Evolutionary conservation across 2,797 vertebrate genomes (phyloP).

Genomic region (Argyrosomus regius): DNA sequence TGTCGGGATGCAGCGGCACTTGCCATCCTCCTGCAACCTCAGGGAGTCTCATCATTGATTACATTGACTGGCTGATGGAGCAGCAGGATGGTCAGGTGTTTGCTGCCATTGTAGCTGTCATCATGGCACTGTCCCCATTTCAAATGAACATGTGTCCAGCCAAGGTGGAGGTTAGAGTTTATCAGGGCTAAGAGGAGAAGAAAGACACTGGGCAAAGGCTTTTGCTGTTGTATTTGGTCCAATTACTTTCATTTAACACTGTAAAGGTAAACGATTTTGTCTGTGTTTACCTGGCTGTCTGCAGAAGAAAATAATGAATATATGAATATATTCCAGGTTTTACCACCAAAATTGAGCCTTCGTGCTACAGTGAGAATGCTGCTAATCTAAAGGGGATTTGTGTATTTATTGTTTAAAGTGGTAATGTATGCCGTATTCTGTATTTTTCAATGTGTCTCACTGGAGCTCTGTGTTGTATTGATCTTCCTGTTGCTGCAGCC

Average conservation of each 20-base stretch:
- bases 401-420: slow-evolving; percentile 42
- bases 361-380: slow-evolving; percentile 38
- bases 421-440: slow-evolving; percentile 41
- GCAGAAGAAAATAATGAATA: slow-evolving; percentile 42
- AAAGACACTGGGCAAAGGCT: slow-evolving; percentile 23
- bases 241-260: slow-evolving; percentile 37
- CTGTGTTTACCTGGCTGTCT: slow-evolving; percentile 36
- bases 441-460: slow-evolving; percentile 34
- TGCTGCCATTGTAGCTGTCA: slow-evolving; percentile 58
- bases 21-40: slow-evolving; percentile 56
- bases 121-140: slow-evolving; percentile 43
- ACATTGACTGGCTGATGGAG: slow-evolving; percentile 53
- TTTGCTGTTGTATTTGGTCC: slow-evolving; percentile 23
- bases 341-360: slow-evolving; percentile 45
- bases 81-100: slow-evolving; percentile 66
- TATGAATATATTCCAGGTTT: slow-evolving; percentile 42
- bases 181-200: slow-evolving; percentile 40
- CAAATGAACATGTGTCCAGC: slow-evolving; percentile 63
- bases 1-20: slow-evolving; percentile 58
- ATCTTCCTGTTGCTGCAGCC: slow-evolving; percentile 47
- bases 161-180: slow-evolving; percentile 55
- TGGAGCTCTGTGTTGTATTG: slow-evolving; percentile 45
- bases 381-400: slow-evolving; percentile 43
- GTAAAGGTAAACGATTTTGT: slow-evolving; percentile 34
- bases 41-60: slow-evolving; percentile 70